Conservation (phyloP, 2,797 vertebrate species). For the Podarcis siculus region DNA sequence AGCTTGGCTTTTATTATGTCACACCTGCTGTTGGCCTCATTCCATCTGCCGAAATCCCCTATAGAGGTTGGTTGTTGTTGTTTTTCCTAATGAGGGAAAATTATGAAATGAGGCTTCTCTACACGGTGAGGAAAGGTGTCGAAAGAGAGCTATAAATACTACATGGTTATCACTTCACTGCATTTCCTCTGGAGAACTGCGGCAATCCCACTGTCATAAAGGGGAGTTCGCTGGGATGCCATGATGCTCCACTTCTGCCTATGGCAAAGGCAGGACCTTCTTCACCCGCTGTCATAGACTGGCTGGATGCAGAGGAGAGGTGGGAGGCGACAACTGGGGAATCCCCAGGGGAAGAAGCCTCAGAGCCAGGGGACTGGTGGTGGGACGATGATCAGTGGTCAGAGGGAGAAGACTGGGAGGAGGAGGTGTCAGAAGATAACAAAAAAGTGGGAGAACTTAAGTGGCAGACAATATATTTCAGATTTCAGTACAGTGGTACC, state of each 20-base stretch:
- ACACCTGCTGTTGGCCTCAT: slow-evolving; percentile 60
- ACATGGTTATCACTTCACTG: slow-evolving; percentile 64
- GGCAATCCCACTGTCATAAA: slow-evolving; percentile 8
- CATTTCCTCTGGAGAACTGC: slow-evolving; percentile 49
- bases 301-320: no score
- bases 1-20: slow-evolving; percentile 71
- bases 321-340: no score
- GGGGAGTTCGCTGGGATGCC: slow-evolving; percentile 40
- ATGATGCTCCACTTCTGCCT: slow-evolving; percentile 56
- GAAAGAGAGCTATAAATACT: slow-evolving; percentile 71
- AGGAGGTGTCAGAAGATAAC: no score
- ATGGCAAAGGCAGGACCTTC: not conserved
- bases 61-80: slow-evolving; percentile 71
- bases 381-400: no score
- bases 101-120: slow-evolving; percentile 67
- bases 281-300: not conserved
- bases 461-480: slow-evolving; percentile 52
- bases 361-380: no score
- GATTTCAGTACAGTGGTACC: slow-evolving; percentile 44
- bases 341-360: no score
- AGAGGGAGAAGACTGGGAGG: no score
- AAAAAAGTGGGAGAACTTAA: no score
- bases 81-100: slow-evolving; percentile 71
- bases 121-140: slow-evolving; percentile 64
- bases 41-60: slow-evolving; percentile 74